Evolutionary conservation across 2,113 vertebrate genomes (phyloP), one percentile per base, ranked within the genome.

Genomic region (Cyanoramphus novaezelandiae): DNA sequence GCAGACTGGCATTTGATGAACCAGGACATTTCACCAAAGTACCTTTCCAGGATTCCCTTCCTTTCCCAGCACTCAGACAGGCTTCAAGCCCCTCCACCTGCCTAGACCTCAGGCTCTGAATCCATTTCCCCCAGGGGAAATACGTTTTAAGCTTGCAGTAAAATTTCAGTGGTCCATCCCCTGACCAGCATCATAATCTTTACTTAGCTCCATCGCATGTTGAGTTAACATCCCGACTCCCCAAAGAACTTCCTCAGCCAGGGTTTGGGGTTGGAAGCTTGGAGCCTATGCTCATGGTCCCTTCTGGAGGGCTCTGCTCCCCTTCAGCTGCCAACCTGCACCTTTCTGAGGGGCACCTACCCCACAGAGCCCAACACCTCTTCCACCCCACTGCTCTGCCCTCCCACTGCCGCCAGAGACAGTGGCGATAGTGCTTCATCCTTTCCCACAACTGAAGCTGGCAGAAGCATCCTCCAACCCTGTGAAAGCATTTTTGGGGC

Each of bases 141-240:
- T 33, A 39, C 2, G 46, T 72, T 33, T 23, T 17, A 39, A 67
- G 17, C 50, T 63, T 87, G 46, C 55, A 67, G 7, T 37, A 31
- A 24, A 52, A 33, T 44, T 72, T 57, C 44, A 69, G 0, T 28
- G 46, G 59, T 46, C 27, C 43, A 55, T 60, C 3, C n/a, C 44
- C 13, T 17, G 27, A 17, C 7, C 37, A 57, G 59, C 53, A 77
- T 2, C 2, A 0, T 31, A n/a, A 88, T 39, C 43, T 88, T 55
- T 27, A 24, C 29, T 33, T 39, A 11, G 33, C 31, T 53, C 67
- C 1, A 2, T 12, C 39, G 7, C 3, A 1, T 19, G 41, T 16
- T 16, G 23, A 75, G 15, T 64, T 72, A 35, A 25, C 8, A 39
- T 41, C 64, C 11, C 0, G 0, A 10, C 29, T 33, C 67, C 44